Base-by-base conservation (phyloP, 1,140 invertebrate species). In the Teleopsis dalmanni region DNA sequence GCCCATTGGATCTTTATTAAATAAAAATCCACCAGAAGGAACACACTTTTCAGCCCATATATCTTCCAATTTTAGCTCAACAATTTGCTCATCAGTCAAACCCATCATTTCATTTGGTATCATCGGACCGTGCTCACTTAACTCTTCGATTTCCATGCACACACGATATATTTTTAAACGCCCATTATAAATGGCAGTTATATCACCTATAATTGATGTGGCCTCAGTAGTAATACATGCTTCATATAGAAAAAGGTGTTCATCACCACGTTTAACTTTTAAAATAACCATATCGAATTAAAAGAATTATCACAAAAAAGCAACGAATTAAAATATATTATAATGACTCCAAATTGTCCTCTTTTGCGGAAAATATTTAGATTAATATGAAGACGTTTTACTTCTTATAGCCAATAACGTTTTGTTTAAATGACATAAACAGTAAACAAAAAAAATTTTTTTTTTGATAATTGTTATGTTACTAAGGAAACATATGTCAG, bases 61-160 rank as follows among this genome's bases (percentile, higher is more conserved):
- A 73, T 96, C 93, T 52, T 81, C 81, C 5, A 95, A 70, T 59
- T 91, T 90, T 5, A 96, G 71, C 60, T 96, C 93, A 53, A 79
- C 75, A 42, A 95, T 82, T 76, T 96, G 93, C 34, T 96, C 92
- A 37, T 92, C 87, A 31, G 87, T 91, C 11, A 96, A 72, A 4
- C 92, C 92, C 52, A 89, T 78, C 78, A 96, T 97, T 65, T 94
- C 83, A 1, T 77, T 78, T 1, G 92, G 92, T 53, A 92, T 67
- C 62, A 86, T 82, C 1, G 88, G 88, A 9, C 94, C 94, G 74
- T 95, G 82, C 37, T 93, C 83, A 7, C 79, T 77, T 38, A 96
- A 67, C 59, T 93, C 85, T 64, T 93, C 90, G 48, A 95, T 83
- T 74, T 96, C 94, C 62, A 77, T 78, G 75, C 88, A 91, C 51